Conservation (phyloP, 2,888 invertebrate genomes). For the Eurois occulta region DNA sequence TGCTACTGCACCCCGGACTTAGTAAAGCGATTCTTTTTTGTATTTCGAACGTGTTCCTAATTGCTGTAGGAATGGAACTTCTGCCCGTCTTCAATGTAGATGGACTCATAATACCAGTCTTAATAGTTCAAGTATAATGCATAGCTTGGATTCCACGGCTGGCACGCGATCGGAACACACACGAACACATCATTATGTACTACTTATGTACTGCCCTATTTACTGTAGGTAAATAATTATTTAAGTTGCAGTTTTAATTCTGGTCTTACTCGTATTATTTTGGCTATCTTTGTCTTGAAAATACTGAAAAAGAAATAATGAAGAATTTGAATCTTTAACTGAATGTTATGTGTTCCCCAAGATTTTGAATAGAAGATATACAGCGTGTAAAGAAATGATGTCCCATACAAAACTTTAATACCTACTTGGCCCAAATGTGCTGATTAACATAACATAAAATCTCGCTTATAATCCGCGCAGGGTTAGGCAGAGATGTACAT, state of each 20-base stretch:
- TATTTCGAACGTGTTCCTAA: not conserved
- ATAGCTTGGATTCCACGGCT: constrained; percentile 51
- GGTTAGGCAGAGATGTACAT: no score
- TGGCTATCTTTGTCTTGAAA: not conserved
- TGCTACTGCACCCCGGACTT: no score
- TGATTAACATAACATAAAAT: no score
- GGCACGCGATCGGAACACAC: constrained; percentile 57
- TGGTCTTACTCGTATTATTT: no score
- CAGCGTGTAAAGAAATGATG: no score
- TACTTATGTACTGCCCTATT: constrained; percentile 46
- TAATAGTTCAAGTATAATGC: constrained; percentile 64
- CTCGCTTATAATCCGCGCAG: no score
- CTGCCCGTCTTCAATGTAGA: constrained; percentile 11
- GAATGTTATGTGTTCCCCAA: rapidly evolving
- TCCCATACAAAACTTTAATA: not conserved
- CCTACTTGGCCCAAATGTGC: not conserved
- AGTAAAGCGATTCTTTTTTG: no score
- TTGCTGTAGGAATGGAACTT: constrained; percentile 13
- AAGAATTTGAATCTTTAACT: not conserved
- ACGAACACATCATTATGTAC: constrained; percentile 56
- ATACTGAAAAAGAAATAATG: no score
- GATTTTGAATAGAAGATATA: not conserved
- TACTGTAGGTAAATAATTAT: constrained; percentile 22
- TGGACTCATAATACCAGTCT: constrained; percentile 30
- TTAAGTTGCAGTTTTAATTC: not conserved